These are phyloP conservation scores for Papilio polytes DNA, from an alignment of 1,140 invertebrate species.

Conservation along the genomic window DNA sequence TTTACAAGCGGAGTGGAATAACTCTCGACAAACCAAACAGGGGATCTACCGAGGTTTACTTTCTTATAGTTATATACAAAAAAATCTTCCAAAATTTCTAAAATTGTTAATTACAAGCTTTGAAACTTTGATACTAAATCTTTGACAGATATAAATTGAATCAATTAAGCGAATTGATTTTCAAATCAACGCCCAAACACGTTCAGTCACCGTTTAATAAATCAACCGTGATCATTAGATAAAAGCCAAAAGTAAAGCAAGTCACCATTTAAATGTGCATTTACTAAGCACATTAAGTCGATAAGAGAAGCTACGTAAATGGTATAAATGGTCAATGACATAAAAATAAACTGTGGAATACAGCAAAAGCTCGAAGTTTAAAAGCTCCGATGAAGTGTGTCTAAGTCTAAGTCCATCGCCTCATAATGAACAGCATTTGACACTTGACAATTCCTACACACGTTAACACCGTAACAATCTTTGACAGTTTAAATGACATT, in stretches of 20 bases:
- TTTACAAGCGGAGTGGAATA: constrained; percentile 58
- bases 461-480: constrained; percentile 35
- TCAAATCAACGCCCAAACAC: not conserved
- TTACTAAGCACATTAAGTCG: constrained; percentile 38
- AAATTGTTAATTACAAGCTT: not conserved
- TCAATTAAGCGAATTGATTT: not conserved
- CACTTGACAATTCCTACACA: constrained; percentile 52
- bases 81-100: too few relatives aligned
- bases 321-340: constrained; percentile 50
- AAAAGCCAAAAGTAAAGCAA: constrained; percentile 20
- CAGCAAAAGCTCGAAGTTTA: constrained; percentile 52
- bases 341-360: constrained; percentile 55
- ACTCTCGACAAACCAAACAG: constrained; percentile 40
- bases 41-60: not conserved
- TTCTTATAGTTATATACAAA: too few relatives aligned
- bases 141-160: not conserved
- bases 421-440: constrained; percentile 67
- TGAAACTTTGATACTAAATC: not conserved
- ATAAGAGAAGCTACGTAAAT: constrained; percentile 41
- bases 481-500: constrained; percentile 38
- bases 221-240: constrained; percentile 27
- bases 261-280: constrained; percentile 31
- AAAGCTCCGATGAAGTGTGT: constrained; percentile 58
- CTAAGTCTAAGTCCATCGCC: constrained; percentile 62
- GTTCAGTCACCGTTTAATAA: constrained; percentile 17